A percentile compares a stretch with the other conserved stretches of the same genome.
Evolutionary conservation across 2,888 invertebrate genomes (phyloP).

Genomic region (Elmis aenea): DNA sequence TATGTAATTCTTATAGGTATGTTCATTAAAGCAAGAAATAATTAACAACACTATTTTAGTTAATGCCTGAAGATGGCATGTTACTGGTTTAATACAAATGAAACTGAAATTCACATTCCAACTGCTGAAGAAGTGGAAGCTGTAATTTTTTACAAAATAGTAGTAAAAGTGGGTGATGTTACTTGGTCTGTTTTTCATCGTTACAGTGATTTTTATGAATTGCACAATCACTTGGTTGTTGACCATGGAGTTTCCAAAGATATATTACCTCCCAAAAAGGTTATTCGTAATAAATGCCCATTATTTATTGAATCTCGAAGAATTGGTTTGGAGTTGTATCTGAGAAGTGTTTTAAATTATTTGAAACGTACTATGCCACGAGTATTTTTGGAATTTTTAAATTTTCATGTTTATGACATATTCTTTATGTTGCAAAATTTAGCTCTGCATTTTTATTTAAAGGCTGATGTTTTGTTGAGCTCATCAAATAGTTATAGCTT

Average conservation of each 20-base stretch:
- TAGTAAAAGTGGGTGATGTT: conserved; percentile 63
- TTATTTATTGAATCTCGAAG: conserved; percentile 81
- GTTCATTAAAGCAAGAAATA: too few relatives aligned
- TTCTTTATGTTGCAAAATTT: conserved; percentile 79
- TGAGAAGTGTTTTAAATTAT: conserved; percentile 70
- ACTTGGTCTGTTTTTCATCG: conserved; percentile 82
- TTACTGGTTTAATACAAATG: conserved; percentile 63
- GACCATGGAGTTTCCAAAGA: conserved; percentile 81
- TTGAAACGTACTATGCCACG: conserved; percentile 75
- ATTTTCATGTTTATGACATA: conserved; percentile 87
- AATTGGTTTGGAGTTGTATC: conserved; percentile 73
- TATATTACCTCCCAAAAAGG: conserved; percentile 87
- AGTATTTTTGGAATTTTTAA: conserved; percentile 76
- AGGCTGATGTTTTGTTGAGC: conserved; percentile 64
- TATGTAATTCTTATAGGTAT: too few relatives aligned
- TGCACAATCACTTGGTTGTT: conserved; percentile 76
- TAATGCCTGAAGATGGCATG: conserved; percentile 73
- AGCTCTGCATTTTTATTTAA: conserved; percentile 70
- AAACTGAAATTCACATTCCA: conserved; percentile 63
- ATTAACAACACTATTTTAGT: too few relatives aligned
- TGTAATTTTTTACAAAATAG: conserved; percentile 69
- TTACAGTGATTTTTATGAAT: conserved; percentile 84
- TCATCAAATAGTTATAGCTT: conserved; percentile 63
- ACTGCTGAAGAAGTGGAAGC: conserved; percentile 59
- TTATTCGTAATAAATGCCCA: conserved; percentile 84